Base-by-base conservation (phyloP, 2,797 vertebrate genomes). In the Vespertilio murinus region DNA sequence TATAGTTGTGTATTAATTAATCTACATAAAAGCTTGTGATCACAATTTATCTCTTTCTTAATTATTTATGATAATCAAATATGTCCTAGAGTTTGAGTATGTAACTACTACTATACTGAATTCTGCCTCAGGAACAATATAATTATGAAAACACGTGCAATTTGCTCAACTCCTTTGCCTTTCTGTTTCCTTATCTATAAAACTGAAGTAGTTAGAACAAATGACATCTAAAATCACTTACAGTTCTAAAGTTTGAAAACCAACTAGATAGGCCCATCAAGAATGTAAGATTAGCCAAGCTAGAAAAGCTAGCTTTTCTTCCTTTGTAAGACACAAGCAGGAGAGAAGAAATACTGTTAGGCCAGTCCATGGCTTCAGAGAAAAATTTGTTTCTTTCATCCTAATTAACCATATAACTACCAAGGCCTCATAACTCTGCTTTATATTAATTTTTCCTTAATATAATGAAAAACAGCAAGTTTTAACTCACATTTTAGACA, bases 401-500 rank as follows among this genome's bases (percentile, higher is more conserved):
- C 18, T 92, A 81, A 95, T 38, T 93, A 93, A 90, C 13, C 33
- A 23, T 65, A 67, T 75, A 89, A 93, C 54, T 82, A 79, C 12
- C 3, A 25, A 81, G 64, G 33, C 38, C 28, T 93, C 52, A 38
- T 47, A 90, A 86, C 8, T 92, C 54, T 95, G 8, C 23, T 92
- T 93, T 75, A 83, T 71, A 84, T 35, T 23, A 90, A 67, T 84
- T 90, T 49, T 59, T 45, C 16, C 56, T 93, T 93, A 85, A 88
- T 65, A 83, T 42, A 49, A 64, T 65, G 8, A 74, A 96, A 95
- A 95, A 92, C 8, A 93, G 1, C 2, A 78, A 88, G 42, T 79
- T 45, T 95, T 80, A 80, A 89, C 30, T 91, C 40, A 88, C 91
- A 42, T 81, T 90, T 95, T 75, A 80, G 64, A 80, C 18, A 95